Evolutionary conservation across 2,113 vertebrate genomes (phyloP), one percentile per base, ranked within the genome.

Genomic region (Collichthys lucidus): DNA sequence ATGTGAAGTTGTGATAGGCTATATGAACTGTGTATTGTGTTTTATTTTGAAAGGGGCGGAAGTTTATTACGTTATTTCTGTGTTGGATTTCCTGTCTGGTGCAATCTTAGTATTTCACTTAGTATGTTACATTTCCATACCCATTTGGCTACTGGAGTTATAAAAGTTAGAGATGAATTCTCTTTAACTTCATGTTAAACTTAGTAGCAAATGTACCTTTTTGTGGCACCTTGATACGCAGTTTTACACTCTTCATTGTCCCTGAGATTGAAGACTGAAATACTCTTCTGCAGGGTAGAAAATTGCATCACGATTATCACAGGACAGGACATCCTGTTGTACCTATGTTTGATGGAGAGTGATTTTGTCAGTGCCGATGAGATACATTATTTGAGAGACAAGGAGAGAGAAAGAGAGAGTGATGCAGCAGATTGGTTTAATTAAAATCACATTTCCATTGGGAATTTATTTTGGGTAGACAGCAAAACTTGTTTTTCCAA

Each of bases 391-490:
- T 77, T 87, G 47, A 84, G 73, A 76, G 83, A 76, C 76, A 88
- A 75, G 82, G 82, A 87, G 69, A 71, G 24, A 66, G 19, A 17
- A 64, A 49, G 53, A 52, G 19, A 56, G 24, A 14, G 19, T 59
- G 81, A 86, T 70, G 67, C 52, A 75, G 72, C 59, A 84, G 78
- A 87, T 83, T 84, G 52, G 65, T 83, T 50, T 87, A 90, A 93
- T 91, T 92, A 91, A 89, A 88, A 80, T 74, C 46, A 68, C 73
- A 44, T 91, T 87, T 82, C 70, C 66, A 24, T 42, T 22, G 75
- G 81, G 78, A 74, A 70, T 82, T 83, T 65, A 71, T 60, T 78
- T 50, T 9, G 11, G 47, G 29, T 49, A 16, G 22, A 71, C 47
- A 12, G 49, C 2, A n/a, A 53, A 63, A 12, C 46, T 49, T 52